These are phyloP conservation scores for Oryctes rhinoceros DNA, from an alignment of 1,140 invertebrate genomes.

Conservation along the genomic window DNA sequence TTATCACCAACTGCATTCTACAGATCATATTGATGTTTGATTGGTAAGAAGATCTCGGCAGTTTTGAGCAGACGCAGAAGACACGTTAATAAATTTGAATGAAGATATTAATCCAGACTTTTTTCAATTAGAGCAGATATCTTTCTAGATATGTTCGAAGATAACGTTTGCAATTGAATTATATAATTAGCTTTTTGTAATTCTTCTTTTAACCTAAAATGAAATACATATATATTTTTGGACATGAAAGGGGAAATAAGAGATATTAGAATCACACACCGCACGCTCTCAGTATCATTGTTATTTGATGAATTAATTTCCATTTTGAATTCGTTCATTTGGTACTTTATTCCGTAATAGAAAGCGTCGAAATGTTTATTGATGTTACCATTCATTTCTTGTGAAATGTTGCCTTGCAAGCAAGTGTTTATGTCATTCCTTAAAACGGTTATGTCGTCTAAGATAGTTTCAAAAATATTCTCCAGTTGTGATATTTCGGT, in stretches of 20 bases:
- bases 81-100: background rate
- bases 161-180: constrained; percentile 18
- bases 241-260: background rate
- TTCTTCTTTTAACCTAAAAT: background rate
- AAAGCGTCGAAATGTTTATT: background rate
- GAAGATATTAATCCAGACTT: background rate
- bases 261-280: background rate
- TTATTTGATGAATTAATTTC: background rate
- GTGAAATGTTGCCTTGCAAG: background rate
- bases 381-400: background rate
- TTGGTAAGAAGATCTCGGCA: background rate
- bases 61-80: too few relatives aligned
- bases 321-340: background rate
- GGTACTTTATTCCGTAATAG: background rate
- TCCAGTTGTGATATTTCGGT: background rate
- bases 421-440: background rate
- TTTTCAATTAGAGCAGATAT: background rate
- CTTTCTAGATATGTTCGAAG: background rate
- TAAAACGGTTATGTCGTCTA: background rate
- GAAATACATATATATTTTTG: background rate
- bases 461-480: background rate
- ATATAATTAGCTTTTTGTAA: background rate
- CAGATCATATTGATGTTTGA: background rate
- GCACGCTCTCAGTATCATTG: background rate
- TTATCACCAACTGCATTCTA: constrained; percentile 11